A percentile compares a stretch with the other conserved stretches of the same genome.
Conservation (phyloP, 2,113 vertebrate genomes). For the Rattus norvegicus region GRCr8 NC_086023.1:170644001-170644500, state of each 20-base stretch:
- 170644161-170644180: rapidly evolving
- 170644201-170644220: rapidly evolving
- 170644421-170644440: constrained; percentile 95
- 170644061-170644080: rapidly evolving
- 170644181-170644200: rapidly evolving
- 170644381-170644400: constrained; percentile 92
- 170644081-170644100: background rate
- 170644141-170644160: too few species aligned
- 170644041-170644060: background rate
- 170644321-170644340: constrained; percentile 80
- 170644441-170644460: constrained; percentile 95
- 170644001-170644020: too few species aligned
- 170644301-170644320: too few species aligned
- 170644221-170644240: rapidly evolving
- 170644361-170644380: constrained; percentile 77
- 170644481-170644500: constrained; percentile 98
- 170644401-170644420: constrained; percentile 94
- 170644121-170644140: too few species aligned
- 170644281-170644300: background rate
- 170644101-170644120: rapidly evolving
- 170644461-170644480: constrained; percentile 94
- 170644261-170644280: background rate
- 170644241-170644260: rapidly evolving
- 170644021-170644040: too few species aligned
- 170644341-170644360: constrained; percentile 70